Evolutionary conservation across 2,888 invertebrate genomes (phyloP), one percentile per base, ranked within the genome.

Genomic region (Plagodis dolabraria): DNA sequence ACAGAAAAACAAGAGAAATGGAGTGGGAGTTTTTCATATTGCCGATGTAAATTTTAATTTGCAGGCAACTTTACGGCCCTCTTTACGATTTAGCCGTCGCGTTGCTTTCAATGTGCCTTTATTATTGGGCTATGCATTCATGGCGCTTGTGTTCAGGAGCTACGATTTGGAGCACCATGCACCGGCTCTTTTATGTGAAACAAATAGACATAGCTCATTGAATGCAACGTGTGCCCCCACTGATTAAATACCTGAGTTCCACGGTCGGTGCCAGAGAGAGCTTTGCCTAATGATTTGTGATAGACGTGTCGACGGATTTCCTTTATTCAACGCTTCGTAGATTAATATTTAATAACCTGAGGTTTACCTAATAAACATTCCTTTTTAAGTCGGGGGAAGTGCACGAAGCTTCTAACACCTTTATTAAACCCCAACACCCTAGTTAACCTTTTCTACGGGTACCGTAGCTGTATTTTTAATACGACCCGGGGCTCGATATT

Each of bases 1-100:
- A 71, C 76, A 75, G 80, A 83, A 85, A 86, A 88, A 86, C 77
- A 80, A 81, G 85, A 81, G 82, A 80, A 86, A 85, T 82, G 80
- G 77, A 80, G 83, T 80, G 83, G 77, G 85, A 83, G 82, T 86
- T 89, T 87, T 91, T 90, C 90, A 90, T 90, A 90, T 87, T 86
- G 90, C 79, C 87, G 85, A 88, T 90, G 90, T 89, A 89, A 91
- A 92, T 90, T 92, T 90, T 89, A 91, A 92, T 91, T 91, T 91
- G 87, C 87, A 80, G 79, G 83, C 85, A 86, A 89, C 87, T 92
- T 92, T 90, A 91, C 86, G 87, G 83, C 83, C 75, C 88, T 87
- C 86, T 91, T 92, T 91, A 90, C 87, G 89, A 87, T 90, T 89
- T 87, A 84, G 85, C 85, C 81, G 87, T 47, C 85, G 40, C 85